Evolutionary conservation across 2,888 invertebrate species (phyloP), one percentile per base, ranked within the genome.

Genomic region (Coleophora flavipennella): DNA sequence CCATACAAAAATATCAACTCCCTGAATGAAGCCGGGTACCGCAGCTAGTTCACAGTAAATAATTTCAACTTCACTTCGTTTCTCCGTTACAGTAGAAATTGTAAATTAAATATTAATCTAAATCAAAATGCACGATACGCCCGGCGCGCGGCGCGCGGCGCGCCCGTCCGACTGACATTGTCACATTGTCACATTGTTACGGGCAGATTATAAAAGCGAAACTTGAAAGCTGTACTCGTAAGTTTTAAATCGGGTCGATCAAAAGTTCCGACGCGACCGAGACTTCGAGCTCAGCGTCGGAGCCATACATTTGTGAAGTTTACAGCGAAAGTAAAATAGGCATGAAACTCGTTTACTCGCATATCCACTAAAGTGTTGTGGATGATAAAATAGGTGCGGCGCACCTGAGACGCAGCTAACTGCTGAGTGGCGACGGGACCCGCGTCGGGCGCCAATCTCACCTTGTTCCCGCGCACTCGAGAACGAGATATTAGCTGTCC

Each of bases 381-480:
- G 60, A 67, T 69, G 68, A 70, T 69, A 71, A 70, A 69, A 68
- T 71, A 69, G 56, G 59, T 67, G 62, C 47, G 68, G 67, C 66
- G 63, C 79, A 80, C 78, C 80, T 81, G 81, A 63, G 68, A 55
- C 71, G 40, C 50, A 49, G 53, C 65, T 66, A 63, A 59, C 63
- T 62, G 56, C 60, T 56, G 53, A 48, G 53, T 66, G 60, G 56
- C 56, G 59, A 53, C 48, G 46, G 56, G 51, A 49, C 50, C 56
- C 61, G 48, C 46, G 47, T 51, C 45, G 50, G 44, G 59, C 61
- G 60, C 69, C 75, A 78, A 71, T 77, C 68, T 73, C 61, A 57
- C 62, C 65, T 69, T 64, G 65, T 66, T 62, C 57, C n/a, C 62
- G 64, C 59, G 56, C 61, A 57, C 59, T 60, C 51, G 59, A 55